phyloP scores from a whole-genome alignment of 2,888 invertebrate species.

The Dolichomitus sp. region DNA sequence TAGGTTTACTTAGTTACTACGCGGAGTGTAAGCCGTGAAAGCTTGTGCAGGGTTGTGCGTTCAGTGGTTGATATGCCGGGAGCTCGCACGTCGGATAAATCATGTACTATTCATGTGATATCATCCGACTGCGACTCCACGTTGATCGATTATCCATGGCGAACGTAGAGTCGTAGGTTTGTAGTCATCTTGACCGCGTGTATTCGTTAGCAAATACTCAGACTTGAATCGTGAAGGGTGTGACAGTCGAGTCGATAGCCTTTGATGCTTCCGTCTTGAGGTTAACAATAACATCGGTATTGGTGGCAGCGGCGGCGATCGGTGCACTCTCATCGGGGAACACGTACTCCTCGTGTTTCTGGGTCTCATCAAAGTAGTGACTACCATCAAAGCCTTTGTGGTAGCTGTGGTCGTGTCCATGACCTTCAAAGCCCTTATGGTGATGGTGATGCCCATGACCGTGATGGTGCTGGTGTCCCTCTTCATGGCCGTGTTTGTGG shows the following conservation, averaged over 20 bases:
- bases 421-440: slow-evolving; percentile 68
- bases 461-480: slow-evolving; percentile 65
- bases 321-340: slow-evolving; percentile 74
- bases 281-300: slow-evolving; percentile 61
- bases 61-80: slow-evolving; percentile 20
- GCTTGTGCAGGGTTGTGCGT: slow-evolving; percentile 25
- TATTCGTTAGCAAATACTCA: slow-evolving; percentile 3
- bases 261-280: slow-evolving; percentile 69
- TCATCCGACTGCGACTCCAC: slow-evolving; percentile 33
- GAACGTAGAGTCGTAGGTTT: slow-evolving; percentile 18
- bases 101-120: background rate
- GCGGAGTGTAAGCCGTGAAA: slow-evolving; percentile 4
- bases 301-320: slow-evolving; percentile 53
- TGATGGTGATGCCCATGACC: slow-evolving; percentile 74
- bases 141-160: slow-evolving; percentile 39
- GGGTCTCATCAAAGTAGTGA: slow-evolving; percentile 71
- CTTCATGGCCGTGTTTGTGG: slow-evolving; percentile 66
- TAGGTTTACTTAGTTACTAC: slow-evolving; percentile 7
- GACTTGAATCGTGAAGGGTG: slow-evolving; percentile 45
- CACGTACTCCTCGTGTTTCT: slow-evolving; percentile 77
- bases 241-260: slow-evolving; percentile 69
- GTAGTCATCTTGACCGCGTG: background rate
- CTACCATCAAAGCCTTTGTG: slow-evolving; percentile 69
- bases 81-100: background rate
- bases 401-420: slow-evolving; percentile 74